phyloP scores from a whole-genome alignment of 2,888 invertebrate species.

The Drosophila austrosaltans region DNA sequence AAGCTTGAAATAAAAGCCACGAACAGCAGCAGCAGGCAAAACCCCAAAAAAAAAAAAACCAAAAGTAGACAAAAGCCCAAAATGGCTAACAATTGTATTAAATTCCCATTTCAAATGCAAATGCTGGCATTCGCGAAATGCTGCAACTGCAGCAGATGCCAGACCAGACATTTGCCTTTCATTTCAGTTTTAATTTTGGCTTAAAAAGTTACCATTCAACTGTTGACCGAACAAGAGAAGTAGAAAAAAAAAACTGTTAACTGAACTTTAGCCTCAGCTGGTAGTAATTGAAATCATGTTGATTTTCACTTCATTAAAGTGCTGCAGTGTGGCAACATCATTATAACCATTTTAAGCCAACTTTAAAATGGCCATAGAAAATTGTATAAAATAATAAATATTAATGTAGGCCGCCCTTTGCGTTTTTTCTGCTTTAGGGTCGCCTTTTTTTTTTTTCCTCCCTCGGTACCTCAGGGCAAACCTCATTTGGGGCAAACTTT shows the following conservation, averaged over 20 bases:
- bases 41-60: not conserved
- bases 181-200: not conserved
- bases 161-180: not conserved
- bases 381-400: conserved; percentile 64
- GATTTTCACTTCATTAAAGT: conserved; percentile 55
- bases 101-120: conserved; percentile 58
- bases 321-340: conserved; percentile 21
- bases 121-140: not conserved
- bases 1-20: conserved; percentile 7
- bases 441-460: too few relatives aligned
- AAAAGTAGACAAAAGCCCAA: conserved; percentile 2
- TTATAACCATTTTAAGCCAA: conserved; percentile 57
- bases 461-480: conserved; percentile 1
- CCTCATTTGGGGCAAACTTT: conserved; percentile 25
- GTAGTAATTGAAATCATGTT: not conserved
- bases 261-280: too few relatives aligned
- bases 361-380: conserved; percentile 28
- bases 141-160: conserved; percentile 22
- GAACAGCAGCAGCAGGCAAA: not conserved
- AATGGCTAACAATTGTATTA: conserved; percentile 42
- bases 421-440: not conserved
- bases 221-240: not conserved
- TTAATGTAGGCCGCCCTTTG: conserved; percentile 51
- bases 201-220: not conserved
- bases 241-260: not conserved